These are phyloP conservation scores for Tympanoctomys barrerae DNA, from an alignment of 2,797 vertebrate genomes.

Conservation along the genomic window DNA sequence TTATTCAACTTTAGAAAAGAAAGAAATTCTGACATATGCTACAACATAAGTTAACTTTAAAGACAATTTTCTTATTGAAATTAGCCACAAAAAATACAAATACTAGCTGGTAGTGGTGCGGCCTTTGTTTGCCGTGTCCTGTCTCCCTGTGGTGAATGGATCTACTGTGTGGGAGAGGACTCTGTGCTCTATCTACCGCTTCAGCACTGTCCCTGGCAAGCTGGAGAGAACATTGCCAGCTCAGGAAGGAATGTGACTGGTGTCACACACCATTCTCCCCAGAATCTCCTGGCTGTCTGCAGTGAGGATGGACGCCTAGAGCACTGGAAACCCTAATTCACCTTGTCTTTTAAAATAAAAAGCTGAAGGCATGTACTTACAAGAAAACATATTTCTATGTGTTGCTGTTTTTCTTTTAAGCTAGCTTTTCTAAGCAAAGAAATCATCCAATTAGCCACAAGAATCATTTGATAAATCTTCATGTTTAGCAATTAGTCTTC, in stretches of 20 bases:
- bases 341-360: constrained; percentile 26
- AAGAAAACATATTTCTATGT: constrained; percentile 45
- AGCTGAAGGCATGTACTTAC: constrained; percentile 68
- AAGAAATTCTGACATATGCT: not conserved
- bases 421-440: constrained; percentile 54
- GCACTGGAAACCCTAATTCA: constrained; percentile 95
- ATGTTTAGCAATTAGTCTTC: constrained; percentile 49
- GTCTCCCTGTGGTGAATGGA: too few relatives aligned
- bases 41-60: not conserved
- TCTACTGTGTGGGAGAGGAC: too few relatives aligned
- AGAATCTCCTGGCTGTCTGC: constrained; percentile 97
- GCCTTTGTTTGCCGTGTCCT: too few relatives aligned
- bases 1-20: not conserved
- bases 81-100: not conserved
- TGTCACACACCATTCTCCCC: constrained; percentile 98
- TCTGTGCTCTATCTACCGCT: too few relatives aligned
- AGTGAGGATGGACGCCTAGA: constrained; percentile 98
- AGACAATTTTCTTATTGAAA: not conserved
- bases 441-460: constrained; percentile 49
- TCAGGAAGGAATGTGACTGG: constrained; percentile 98
- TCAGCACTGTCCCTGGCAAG: too few relatives aligned
- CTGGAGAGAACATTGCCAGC: constrained; percentile 77
- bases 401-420: constrained; percentile 16
- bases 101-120: too few relatives aligned
- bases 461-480: constrained; percentile 72